Base-by-base conservation (phyloP, 2,888 invertebrate genomes). In the Crepidodera aurea region DNA sequence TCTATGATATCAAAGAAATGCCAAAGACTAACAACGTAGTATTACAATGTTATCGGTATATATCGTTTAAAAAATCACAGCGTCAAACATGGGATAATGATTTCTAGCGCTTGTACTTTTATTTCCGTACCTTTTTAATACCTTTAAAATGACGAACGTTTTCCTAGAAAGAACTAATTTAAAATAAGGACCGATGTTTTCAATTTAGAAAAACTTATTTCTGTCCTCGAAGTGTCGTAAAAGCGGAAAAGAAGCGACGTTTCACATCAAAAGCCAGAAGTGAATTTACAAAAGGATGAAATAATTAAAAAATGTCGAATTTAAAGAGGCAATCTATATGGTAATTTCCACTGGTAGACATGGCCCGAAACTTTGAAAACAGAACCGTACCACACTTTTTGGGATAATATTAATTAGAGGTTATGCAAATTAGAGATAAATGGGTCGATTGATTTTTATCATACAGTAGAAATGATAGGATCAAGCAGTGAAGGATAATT, bases 321-420 rank as follows among this genome's bases (percentile, higher is more conserved):
- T 54, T 58, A 64, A 64, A 65, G 56, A 61, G 60, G 60, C 62
- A 67, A 66, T 66, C 51, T 65, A 67, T 64, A 68, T 67, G 68
- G 59, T 63, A 65, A 65, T 68, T 62, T 51, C 0, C 16, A 15
- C 8, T 6, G 37, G 8, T 13, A 37, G 37, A 15, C 12, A 37
- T 37, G 13, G 2, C 32, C 2, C 16, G 18, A 19, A 13, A 42
- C 8, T 42, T 42, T 7, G 13, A 8, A 3, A 18, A 13, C 42
- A 42, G 42, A 19, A 18, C 42, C 42, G 42, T 42, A 42, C 15
- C 18, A 1, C 16, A 12, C n/a, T 12, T 12, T 39, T 39, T 39
- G 39, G 39, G 4, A 13, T 15, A 39, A n/a, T 39, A 12, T 7
- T 39, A 39, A 39, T 39, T 16, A 16, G 39, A 12, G 39, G 39